Evolutionary conservation across 2,888 invertebrate genomes (phyloP), one percentile per base, ranked within the genome.

Genomic region (Crematogaster levior): DNA sequence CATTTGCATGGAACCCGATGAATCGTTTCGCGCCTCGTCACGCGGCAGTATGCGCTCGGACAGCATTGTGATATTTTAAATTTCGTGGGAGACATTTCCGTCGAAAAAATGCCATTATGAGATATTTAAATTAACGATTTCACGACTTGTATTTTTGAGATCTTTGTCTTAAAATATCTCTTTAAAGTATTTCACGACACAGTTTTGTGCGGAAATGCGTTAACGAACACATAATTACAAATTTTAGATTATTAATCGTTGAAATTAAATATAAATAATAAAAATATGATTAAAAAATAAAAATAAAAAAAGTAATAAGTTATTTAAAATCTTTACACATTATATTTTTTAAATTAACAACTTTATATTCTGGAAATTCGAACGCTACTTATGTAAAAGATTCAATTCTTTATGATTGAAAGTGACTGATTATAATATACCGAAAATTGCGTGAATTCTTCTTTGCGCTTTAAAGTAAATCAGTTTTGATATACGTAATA

Each of bases 1-100:
- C 34, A 21, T 40, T 63, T 27, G 30, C 40, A 58, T 24, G 10
- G 34, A 12, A 15, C 37, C 12, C 9, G 61, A 24, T 37, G 12
- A 53, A 53, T 65, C 51, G 27, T 34, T 74, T 30, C 40, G 72
- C 72, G 53, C 27, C 37, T 56, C 10, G 10, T 58, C n/a, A 15
- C 34, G 51, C 37, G 21, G n/a, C 15, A 21, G n/a, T 21, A 37
- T n/a, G 21, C 60, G 30, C 1, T 15, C 21, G 15, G 9, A n/a
- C 6, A 61, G n/a, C 10, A 21, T 21, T 18, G 15, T 63, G 37
- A 43, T 3, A 9, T 40, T 7, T 34, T 21, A 15, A 63, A 63
- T 15, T 12, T 63, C 43, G 27, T 18, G 7, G 4, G 7, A 27
- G 1, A 63, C 1, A 40, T 43, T 21, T 63, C 18, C 30, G 37